A percentile compares a stretch with the other conserved stretches of the same genome.
phyloP scores from a whole-genome alignment of 2,113 vertebrate species.

The Labeo catla region DNA sequence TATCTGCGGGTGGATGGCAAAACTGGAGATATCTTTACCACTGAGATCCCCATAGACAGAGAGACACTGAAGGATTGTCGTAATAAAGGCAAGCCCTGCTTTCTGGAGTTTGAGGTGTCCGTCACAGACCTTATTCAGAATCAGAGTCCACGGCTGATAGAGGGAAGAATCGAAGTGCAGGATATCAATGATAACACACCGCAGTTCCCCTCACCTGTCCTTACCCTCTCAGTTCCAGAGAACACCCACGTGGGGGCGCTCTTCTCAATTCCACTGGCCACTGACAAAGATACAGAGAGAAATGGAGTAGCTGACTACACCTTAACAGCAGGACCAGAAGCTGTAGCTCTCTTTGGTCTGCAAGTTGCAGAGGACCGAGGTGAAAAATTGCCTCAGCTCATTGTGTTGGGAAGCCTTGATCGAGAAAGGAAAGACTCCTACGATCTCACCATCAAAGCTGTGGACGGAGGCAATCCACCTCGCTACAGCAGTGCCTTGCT shows the following conservation, averaged over 20 bases:
- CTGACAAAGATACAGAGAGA: slow-evolving; percentile 89
- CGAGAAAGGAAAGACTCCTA: slow-evolving; percentile 95
- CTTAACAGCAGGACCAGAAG: slow-evolving; percentile 87
- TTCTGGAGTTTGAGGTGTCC: slow-evolving; percentile 96
- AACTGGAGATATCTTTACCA: slow-evolving; percentile 97
- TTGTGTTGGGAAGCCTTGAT: slow-evolving; percentile 94
- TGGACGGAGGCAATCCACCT: slow-evolving; percentile 92
- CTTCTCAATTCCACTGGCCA: slow-evolving; percentile 91
- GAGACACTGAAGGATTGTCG: slow-evolving; percentile 92
- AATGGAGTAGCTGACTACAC: slow-evolving; percentile 94
- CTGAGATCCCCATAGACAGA: slow-evolving; percentile 94
- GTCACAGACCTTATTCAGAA: slow-evolving; percentile 91
- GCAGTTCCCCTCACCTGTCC: slow-evolving; percentile 91
- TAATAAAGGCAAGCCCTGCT: slow-evolving; percentile 86
- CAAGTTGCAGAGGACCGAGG: slow-evolving; percentile 96
- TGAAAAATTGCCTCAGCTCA: slow-evolving; percentile 94
- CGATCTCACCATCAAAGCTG: slow-evolving; percentile 94
- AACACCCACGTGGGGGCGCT: slow-evolving; percentile 91
- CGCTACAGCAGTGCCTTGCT: slow-evolving; percentile 94
- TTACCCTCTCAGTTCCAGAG: slow-evolving; percentile 92
- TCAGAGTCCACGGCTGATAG: slow-evolving; percentile 88
- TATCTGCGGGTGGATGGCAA: slow-evolving; percentile 96
- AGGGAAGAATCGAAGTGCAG: slow-evolving; percentile 94
- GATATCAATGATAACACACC: slow-evolving; percentile 99
- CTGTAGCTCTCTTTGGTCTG: slow-evolving; percentile 90